Base-by-base conservation (phyloP, 2,888 invertebrate genomes). In the Pemphredon lugubris region DNA sequence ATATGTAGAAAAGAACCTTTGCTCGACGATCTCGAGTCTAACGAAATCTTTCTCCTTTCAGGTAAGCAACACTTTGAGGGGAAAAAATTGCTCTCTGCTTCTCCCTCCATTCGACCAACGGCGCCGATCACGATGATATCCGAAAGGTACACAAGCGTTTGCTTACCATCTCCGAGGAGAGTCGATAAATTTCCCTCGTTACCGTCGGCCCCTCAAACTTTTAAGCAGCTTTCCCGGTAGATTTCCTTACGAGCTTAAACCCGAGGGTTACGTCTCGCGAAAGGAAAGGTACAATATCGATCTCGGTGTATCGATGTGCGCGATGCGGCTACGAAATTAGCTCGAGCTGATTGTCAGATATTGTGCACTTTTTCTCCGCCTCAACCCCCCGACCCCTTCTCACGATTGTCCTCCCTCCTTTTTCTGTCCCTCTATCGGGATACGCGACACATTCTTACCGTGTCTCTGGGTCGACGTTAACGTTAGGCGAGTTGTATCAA, bases 31-130 rank as follows among this genome's bases (percentile, higher is more conserved):
- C 30, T 11, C 11, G 4, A 37, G 1, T 6, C 55, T 71, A 34
- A 66, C 39, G 5, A 21, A 40, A 23, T 34, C 20, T 7, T 30
- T n/a, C 45, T 14, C 20, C n/a, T 77, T 75, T 5, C 77, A 77
- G 77, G 77, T 77, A 69, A 77, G 77, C 55, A 14, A n/a, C 14
- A 30, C n/a, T n/a, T n/a, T n/a, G n/a, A n/a, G n/a, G n/a, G n/a
- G n/a, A n/a, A n/a, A n/a, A n/a, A n/a, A n/a, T n/a, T n/a, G n/a
- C n/a, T n/a, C n/a, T n/a, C n/a, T n/a, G n/a, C n/a, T n/a, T n/a
- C n/a, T n/a, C n/a, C n/a, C n/a, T n/a, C n/a, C n/a, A n/a, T n/a
- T n/a, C n/a, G n/a, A n/a, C n/a, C n/a, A n/a, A n/a, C n/a, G n/a
- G n/a, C n/a, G n/a, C n/a, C 30, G 37, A 67, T 55, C 67, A 60